Conservation (phyloP, 2,113 vertebrate species). For the Zosterops japonicus region DNA sequence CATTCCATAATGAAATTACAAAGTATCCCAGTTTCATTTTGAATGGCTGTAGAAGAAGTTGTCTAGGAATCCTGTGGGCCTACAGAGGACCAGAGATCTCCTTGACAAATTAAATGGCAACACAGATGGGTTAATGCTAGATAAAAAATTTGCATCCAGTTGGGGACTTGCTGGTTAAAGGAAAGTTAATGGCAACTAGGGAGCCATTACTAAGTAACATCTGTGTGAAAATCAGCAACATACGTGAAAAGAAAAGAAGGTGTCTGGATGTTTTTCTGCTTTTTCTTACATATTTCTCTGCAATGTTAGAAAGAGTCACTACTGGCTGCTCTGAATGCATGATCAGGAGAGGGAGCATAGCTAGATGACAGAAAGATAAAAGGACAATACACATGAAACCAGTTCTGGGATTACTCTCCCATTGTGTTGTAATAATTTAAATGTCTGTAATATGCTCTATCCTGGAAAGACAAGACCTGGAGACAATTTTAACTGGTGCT, state of each 20-base stretch:
- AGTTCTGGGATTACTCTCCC: background rate
- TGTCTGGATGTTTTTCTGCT: background rate
- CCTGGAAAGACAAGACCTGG: background rate
- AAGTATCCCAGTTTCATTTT: background rate
- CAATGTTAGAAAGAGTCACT: background rate
- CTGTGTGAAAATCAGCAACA: background rate
- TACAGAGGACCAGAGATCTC: background rate
- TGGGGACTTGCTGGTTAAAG: background rate
- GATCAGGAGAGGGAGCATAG: background rate
- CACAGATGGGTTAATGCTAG: background rate
- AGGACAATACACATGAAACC: background rate
- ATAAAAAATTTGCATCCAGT: background rate
- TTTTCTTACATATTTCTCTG: background rate
- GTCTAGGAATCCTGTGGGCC: background rate
- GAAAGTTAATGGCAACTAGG: background rate
- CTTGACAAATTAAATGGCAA: background rate
- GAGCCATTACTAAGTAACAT: background rate
- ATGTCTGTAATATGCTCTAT: background rate
- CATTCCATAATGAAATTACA: background rate
- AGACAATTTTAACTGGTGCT: background rate
- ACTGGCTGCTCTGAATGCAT: background rate
- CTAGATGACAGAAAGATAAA: background rate
- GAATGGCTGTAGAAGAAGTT: background rate
- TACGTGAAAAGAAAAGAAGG: background rate
- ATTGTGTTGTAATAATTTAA: background rate